Conservation (phyloP, 2,113 vertebrate genomes). For the Sinosuthora webbiana region DNA sequence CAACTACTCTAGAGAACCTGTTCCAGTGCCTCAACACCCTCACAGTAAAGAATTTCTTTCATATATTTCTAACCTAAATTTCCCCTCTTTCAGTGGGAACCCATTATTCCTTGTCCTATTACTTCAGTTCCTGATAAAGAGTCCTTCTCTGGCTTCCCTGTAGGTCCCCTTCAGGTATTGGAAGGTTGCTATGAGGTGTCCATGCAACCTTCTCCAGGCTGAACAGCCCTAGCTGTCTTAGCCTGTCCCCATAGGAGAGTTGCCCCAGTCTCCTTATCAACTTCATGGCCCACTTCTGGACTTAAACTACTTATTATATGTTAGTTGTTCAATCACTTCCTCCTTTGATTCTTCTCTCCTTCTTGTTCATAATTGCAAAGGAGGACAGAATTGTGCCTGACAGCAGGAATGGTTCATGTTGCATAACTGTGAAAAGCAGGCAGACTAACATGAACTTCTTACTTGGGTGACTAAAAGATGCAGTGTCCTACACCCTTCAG, state of each 20-base stretch:
- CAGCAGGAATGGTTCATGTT: not conserved
- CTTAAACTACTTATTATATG: not conserved
- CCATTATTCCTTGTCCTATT: not conserved
- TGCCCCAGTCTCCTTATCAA: not conserved
- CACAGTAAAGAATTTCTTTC: not conserved
- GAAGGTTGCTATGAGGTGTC: not conserved
- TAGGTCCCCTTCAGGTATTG: not conserved
- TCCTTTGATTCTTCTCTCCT: not conserved
- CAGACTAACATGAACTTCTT: not conserved
- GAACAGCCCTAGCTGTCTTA: not conserved
- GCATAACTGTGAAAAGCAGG: not conserved
- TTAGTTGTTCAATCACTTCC: not conserved
- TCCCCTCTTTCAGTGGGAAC: not conserved
- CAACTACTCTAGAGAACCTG: not conserved
- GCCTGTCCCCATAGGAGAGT: not conserved
- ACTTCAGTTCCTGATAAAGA: not conserved
- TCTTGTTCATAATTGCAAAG: not conserved
- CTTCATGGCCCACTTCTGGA: not conserved
- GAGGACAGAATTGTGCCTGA: not conserved
- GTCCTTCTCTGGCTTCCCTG: not conserved
- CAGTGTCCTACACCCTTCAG: not conserved
- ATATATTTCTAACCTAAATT: not conserved
- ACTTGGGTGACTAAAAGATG: not conserved
- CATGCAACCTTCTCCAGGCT: not conserved
- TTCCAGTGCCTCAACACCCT: not conserved